These are phyloP conservation scores for Limnephilus marmoratus DNA, from an alignment of 2,888 invertebrate genomes.

Conservation along the genomic window DNA sequence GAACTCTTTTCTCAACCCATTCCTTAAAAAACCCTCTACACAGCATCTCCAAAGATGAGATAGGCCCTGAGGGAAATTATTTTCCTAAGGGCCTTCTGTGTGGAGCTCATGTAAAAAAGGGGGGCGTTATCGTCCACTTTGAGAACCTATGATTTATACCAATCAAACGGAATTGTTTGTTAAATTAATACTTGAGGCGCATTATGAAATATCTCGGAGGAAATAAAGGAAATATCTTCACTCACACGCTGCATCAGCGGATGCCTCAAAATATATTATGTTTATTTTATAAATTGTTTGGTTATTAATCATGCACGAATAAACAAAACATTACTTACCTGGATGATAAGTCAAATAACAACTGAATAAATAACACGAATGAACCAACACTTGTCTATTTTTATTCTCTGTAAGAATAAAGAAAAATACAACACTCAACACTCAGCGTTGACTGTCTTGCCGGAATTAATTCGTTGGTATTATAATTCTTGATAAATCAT, in stretches of 20 bases:
- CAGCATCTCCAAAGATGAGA: no score
- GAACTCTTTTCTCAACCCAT: no score
- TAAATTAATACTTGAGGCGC: no score
- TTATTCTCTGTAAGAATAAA: background rate
- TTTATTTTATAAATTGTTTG: background rate
- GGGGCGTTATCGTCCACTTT: no score
- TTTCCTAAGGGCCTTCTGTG: no score
- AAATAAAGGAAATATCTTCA: no score
- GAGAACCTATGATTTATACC: no score
- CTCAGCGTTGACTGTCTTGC: background rate
- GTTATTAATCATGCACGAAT: background rate
- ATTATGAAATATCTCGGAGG: no score
- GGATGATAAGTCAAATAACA: background rate
- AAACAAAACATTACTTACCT: background rate
- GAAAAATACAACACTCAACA: background rate
- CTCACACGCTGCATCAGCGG: background rate
- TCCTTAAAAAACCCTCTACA: no score
- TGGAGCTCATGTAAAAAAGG: no score
- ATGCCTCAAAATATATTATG: background rate
- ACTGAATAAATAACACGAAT: conserved; percentile 2
- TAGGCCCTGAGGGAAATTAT: no score
- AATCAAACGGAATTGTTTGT: no score
- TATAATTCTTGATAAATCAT: background rate
- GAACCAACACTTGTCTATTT: background rate
- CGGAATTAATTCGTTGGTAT: background rate